A percentile compares a stretch with the other conserved stretches of the same genome.
Evolutionary conservation across 1,140 invertebrate genomes (phyloP).

Genomic region (Trichogramma pretiosum): DNA sequence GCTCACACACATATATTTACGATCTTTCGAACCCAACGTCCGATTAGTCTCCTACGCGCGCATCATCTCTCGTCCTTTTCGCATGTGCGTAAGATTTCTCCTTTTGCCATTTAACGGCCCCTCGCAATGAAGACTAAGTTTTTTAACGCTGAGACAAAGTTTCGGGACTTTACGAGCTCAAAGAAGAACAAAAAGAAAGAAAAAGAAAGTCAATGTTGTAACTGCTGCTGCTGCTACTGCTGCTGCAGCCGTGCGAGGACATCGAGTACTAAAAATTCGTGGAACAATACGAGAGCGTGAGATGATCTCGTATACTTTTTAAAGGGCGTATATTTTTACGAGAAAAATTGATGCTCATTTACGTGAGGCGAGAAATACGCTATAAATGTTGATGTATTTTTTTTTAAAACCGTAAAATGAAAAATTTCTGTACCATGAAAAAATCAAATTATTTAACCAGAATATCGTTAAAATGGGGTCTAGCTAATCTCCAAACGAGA

Average conservation of each 20-base stretch:
- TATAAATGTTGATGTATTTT: too few relatives aligned
- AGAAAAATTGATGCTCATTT: too few relatives aligned
- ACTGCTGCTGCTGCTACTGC: too few relatives aligned
- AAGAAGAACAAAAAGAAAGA: background rate
- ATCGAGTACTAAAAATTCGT: conserved; percentile 21
- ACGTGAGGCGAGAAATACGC: too few relatives aligned
- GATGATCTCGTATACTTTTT: conserved; percentile 26
- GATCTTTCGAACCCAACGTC: conserved; percentile 26
- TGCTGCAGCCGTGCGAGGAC: conserved; percentile 15
- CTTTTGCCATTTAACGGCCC: conserved; percentile 40
- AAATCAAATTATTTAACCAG: too few relatives aligned
- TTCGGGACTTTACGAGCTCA: conserved; percentile 22
- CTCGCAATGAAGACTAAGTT: conserved; percentile 23
- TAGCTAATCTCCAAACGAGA: too few relatives aligned
- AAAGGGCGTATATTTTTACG: too few relatives aligned
- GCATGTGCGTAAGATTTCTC: background rate
- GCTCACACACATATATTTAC: conserved; percentile 42
- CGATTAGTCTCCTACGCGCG: background rate
- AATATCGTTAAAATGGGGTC: too few relatives aligned
- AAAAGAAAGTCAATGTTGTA: too few relatives aligned
- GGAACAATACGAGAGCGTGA: conserved; percentile 26
- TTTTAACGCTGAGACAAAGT: conserved; percentile 41
- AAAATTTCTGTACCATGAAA: too few relatives aligned
- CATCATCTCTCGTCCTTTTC: background rate
- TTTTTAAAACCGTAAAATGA: too few relatives aligned